Percentiles rank a stretch among this genome's conserved stretches.
Evolutionary conservation across 2,888 invertebrate species (phyloP).

Genomic region (Ferdinandea cuprea): DNA sequence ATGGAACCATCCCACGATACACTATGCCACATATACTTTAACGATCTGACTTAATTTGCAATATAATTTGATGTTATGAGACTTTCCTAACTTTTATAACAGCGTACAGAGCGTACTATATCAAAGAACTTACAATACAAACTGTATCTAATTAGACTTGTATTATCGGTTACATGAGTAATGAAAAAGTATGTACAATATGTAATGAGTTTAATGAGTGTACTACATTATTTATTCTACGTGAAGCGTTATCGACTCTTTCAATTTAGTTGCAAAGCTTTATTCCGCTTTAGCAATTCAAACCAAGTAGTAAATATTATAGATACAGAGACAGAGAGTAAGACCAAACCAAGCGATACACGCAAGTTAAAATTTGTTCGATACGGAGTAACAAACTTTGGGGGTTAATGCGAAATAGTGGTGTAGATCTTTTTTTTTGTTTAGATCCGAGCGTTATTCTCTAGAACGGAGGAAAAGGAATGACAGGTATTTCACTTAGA

Average conservation of each 20-base stretch:
- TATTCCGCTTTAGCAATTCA: no score
- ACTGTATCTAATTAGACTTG: conserved; percentile 14
- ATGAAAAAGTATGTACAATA: no score
- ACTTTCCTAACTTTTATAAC: neutral
- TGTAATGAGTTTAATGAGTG: conserved; percentile 24
- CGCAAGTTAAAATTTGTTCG: conserved; percentile 65
- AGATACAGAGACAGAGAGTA: conserved; percentile 13
- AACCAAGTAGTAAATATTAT: no score
- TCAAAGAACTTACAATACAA: neutral
- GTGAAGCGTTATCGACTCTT: conserved; percentile 21
- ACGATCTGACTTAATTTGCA: conserved; percentile 12
- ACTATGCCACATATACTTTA: neutral
- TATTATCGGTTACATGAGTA: conserved; percentile 14
- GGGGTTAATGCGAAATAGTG: conserved; percentile 49
- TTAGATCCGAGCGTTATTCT: conserved; percentile 44
- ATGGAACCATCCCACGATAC: neutral
- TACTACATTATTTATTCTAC: neutral
- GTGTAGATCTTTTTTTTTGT: conserved; percentile 33
- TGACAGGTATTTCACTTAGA: conserved; percentile 31
- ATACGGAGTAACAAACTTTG: conserved; percentile 11
- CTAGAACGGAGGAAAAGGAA: conserved; percentile 53
- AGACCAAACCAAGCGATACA: conserved; percentile 69
- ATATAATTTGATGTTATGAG: neutral
- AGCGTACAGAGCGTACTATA: neutral
- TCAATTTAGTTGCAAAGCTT: neutral